Conservation (phyloP, 2,888 invertebrate species). For the Lissocephala sabroskyi region DNA sequence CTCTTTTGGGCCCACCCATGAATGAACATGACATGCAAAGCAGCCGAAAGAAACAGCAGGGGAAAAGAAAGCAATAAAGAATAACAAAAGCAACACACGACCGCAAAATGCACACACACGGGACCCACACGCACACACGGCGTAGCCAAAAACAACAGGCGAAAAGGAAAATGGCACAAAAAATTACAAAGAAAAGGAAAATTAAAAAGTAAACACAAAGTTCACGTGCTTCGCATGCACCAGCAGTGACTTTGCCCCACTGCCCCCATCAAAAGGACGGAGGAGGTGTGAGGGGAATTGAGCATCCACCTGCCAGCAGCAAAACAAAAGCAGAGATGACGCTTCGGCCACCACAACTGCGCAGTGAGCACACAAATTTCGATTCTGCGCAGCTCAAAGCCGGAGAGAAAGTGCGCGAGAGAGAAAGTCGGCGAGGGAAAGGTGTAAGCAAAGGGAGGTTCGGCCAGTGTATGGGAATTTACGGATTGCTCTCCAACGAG, state of each 20-base stretch:
- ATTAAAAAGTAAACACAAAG: conserved; percentile 61
- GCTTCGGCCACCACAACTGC: not conserved
- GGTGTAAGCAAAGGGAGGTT: not conserved
- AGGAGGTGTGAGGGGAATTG: not conserved
- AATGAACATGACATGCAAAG: conserved; percentile 33
- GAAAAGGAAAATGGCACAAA: conserved; percentile 10
- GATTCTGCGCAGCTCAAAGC: not conserved
- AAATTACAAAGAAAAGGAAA: conserved; percentile 33
- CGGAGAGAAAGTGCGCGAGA: not conserved
- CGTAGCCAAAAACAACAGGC: conserved; percentile 16
- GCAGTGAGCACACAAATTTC: conserved; percentile 2
- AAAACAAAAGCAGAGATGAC: not conserved
- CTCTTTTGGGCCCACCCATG: conserved; percentile 19
- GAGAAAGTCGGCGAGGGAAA: not conserved
- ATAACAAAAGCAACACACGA: conserved; percentile 38
- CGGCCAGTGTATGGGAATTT: conserved; percentile 34
- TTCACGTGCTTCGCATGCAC: conserved; percentile 51
- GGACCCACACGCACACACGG: too few relatives aligned
- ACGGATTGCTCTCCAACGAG: conserved; percentile 24
- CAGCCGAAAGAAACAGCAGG: conserved; percentile 35
- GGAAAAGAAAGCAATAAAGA: conserved; percentile 22
- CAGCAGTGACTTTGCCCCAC: conserved; percentile 14
- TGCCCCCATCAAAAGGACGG: not conserved
- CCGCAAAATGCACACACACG: too few relatives aligned
- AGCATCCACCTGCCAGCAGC: not conserved